These are phyloP conservation scores for Drosophila navojoa DNA, from an alignment of 1,140 invertebrate species.

Conservation along the genomic window DNA sequence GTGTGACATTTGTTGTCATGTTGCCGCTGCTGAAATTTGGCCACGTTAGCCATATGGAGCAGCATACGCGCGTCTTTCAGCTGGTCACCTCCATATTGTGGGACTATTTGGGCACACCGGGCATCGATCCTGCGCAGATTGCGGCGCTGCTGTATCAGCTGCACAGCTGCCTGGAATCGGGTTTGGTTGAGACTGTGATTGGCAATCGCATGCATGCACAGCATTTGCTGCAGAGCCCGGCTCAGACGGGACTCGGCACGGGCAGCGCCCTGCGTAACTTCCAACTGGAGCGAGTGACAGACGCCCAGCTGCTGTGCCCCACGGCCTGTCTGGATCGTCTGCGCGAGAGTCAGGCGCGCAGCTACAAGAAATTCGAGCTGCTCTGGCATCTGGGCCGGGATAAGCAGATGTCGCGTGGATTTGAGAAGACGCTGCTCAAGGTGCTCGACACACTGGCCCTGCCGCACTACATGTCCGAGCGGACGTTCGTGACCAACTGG, in stretches of 20 bases:
- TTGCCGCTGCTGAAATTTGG: slow-evolving; percentile 87
- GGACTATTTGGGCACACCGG: slow-evolving; percentile 70
- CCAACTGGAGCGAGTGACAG: slow-evolving; percentile 65
- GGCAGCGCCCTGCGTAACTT: slow-evolving; percentile 51
- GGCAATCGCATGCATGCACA: slow-evolving; percentile 79
- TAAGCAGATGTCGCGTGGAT: slow-evolving; percentile 83
- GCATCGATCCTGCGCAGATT: slow-evolving; percentile 70
- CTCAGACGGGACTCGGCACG: slow-evolving; percentile 6
- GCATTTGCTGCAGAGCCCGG: slow-evolving; percentile 62
- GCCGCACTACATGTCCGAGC: slow-evolving; percentile 79
- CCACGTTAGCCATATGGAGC: slow-evolving; percentile 87
- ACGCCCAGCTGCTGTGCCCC: slow-evolving; percentile 76
- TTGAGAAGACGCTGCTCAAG: slow-evolving; percentile 79
- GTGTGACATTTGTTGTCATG: slow-evolving; percentile 88
- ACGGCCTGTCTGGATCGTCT: slow-evolving; percentile 58
- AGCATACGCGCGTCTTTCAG: slow-evolving; percentile 88
- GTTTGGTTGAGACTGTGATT: slow-evolving; percentile 75
- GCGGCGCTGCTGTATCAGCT: slow-evolving; percentile 75
- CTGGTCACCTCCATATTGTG: slow-evolving; percentile 84
- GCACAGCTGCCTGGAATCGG: slow-evolving; percentile 81
- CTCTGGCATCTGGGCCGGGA: slow-evolving; percentile 93
- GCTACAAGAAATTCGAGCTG: slow-evolving; percentile 90
- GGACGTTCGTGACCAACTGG: slow-evolving; percentile 84
- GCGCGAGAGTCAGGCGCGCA: slow-evolving; percentile 85
- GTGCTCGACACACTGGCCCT: slow-evolving; percentile 75